Evolutionary conservation across 2,888 invertebrate genomes (phyloP).

Genomic region (Catocala sponsa): DNA sequence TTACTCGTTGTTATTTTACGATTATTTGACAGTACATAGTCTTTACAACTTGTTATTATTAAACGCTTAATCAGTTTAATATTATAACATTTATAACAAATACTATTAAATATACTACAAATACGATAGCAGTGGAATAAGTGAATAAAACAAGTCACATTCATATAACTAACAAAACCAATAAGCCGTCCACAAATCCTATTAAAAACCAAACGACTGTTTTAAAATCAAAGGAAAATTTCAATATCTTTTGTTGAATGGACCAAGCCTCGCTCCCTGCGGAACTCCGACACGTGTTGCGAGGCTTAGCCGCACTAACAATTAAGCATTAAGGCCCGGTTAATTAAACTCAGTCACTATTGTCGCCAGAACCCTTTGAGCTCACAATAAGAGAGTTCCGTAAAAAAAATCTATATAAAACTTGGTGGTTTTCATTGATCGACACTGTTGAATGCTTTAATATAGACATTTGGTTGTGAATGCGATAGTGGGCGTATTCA

Average conservation of each 20-base stretch:
- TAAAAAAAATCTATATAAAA: constrained; percentile 78
- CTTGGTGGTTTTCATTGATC: constrained; percentile 62
- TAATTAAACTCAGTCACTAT: constrained; percentile 84
- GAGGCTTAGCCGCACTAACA: constrained; percentile 84
- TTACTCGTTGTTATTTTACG: background rate
- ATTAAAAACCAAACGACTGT: constrained; percentile 49
- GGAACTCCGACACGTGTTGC: constrained; percentile 83
- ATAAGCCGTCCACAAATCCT: constrained; percentile 48
- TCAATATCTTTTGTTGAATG: constrained; percentile 75
- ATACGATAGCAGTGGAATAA: background rate
- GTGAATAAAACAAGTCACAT: constrained; percentile 8
- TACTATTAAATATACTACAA: background rate
- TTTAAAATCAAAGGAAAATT: constrained; percentile 64
- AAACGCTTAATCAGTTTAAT: too few relatives aligned
- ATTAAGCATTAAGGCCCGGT: constrained; percentile 86
- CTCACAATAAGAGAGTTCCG: constrained; percentile 77
- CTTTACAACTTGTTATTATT: background rate
- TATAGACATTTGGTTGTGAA: constrained; percentile 53
- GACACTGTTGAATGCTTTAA: constrained; percentile 57
- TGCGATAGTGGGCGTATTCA: constrained; percentile 52
- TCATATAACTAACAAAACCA: constrained; percentile 44
- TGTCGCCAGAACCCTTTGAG: constrained; percentile 82
- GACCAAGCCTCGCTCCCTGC: constrained; percentile 65
- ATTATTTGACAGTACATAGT: background rate
- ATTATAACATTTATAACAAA: too few relatives aligned